Evolutionary conservation across 2,797 vertebrate genomes (phyloP), one percentile per base, ranked within the genome.

Genomic region (Adelosebastes latens): DNA sequence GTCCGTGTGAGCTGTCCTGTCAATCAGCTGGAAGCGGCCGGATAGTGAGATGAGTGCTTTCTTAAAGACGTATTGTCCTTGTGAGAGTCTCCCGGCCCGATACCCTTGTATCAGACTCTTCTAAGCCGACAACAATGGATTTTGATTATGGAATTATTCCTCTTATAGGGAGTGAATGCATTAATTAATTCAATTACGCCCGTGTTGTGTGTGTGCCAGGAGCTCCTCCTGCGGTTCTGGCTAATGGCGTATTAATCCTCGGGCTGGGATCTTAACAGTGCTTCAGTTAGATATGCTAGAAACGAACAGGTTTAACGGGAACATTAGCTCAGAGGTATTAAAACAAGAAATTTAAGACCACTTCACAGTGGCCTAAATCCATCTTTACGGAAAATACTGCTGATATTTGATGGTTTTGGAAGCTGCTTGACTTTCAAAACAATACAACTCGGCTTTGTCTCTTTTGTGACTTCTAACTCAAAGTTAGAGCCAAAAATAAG

Each of bases 181-280:
- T 82, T 78, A 73, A 83, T 91, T 85, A 88, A 93, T 92, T 92
- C 39, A 93, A 91, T 93, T 90, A 93, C 13, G 55, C 27, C 32
- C n/a, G 49, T 71, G 34, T 67, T 70, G 72, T 63, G 36, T 72
- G 60, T 75, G 72, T n/a, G 87, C 72, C 64, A 79, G 75, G 10
- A 77, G 73, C 85, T 81, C 34, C 75, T 82, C 61, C 65, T 74
- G 75, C 69, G 61, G 67, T 74, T 82, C 65, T 75, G 62, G 82
- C 82, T 93, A 89, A 88, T 87, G 87, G 73, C 62, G 56, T 60
- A 84, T 81, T 90, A 93, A 91, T 92, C 88, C 89, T 87, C 20
- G 64, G 56, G 86, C 75, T 52, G 53, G 81, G 69, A 83, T 87
- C 75, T 87, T 72, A 86, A 84, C 68, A 70, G 83, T 77, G 83